Conservation (phyloP, 2,888 invertebrate genomes). For the Melinaea marsaeus region DNA sequence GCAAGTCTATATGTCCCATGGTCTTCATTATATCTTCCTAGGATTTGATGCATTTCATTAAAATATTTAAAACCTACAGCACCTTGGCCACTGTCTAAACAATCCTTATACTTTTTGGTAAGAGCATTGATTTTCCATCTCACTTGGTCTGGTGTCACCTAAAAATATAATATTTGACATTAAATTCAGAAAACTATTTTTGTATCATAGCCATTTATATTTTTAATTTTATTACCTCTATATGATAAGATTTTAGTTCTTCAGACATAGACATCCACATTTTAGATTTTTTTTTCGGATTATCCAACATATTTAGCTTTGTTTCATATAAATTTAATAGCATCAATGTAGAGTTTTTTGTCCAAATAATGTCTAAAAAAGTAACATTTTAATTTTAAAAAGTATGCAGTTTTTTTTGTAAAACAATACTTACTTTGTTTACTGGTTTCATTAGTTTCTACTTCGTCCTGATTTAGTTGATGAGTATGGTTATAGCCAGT, state of each 20-base stretch:
- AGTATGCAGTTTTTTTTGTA: not conserved
- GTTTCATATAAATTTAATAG: constrained; percentile 58
- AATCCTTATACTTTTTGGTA: constrained; percentile 61
- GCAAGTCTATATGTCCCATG: constrained; percentile 51
- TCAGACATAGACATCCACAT: constrained; percentile 62
- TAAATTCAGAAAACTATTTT: no score
- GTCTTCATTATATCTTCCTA: constrained; percentile 49
- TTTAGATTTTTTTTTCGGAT: constrained; percentile 63
- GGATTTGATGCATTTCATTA: constrained; percentile 63
- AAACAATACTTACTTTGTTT: constrained; percentile 53
- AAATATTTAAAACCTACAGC: constrained; percentile 53
- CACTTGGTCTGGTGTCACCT: constrained; percentile 62
- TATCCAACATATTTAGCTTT: constrained; percentile 58
- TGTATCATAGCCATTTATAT: not conserved
- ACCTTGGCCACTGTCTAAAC: constrained; percentile 55
- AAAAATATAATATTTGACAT: constrained; percentile 21
- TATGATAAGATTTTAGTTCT: constrained; percentile 52
- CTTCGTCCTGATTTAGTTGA: constrained; percentile 46
- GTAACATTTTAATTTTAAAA: constrained; percentile 2
- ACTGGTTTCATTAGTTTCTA: constrained; percentile 47
- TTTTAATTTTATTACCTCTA: constrained; percentile 43
- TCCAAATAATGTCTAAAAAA: constrained; percentile 55
- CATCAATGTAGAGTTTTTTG: constrained; percentile 55
- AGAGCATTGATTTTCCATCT: constrained; percentile 63
- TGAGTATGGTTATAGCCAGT: constrained; percentile 43